These are phyloP conservation scores for Alauda arvensis DNA, from an alignment of 2,797 vertebrate genomes.

Conservation along the genomic window DNA sequence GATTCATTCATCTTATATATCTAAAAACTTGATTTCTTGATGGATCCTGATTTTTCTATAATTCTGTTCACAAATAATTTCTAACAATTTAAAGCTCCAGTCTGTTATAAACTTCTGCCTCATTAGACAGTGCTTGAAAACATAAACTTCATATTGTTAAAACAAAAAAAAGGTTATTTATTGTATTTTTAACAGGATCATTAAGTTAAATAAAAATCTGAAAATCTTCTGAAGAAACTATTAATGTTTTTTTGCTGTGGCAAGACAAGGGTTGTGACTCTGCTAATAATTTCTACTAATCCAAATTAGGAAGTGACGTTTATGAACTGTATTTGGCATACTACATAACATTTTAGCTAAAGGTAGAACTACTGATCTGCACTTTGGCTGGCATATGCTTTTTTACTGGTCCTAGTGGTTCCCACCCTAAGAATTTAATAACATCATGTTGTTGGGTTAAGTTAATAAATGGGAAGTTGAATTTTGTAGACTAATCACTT, in stretches of 20 bases:
- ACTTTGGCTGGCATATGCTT: slow-evolving; percentile 41
- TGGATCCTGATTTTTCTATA: background rate
- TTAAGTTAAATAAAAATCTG: slow-evolving; percentile 45
- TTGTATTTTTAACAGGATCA: slow-evolving; percentile 22
- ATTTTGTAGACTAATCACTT: slow-evolving; percentile 48
- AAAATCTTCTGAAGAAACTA: slow-evolving; percentile 36
- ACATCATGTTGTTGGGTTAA: slow-evolving; percentile 13
- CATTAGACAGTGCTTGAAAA: background rate
- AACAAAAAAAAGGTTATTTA: slow-evolving; percentile 31
- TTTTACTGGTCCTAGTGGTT: slow-evolving; percentile 21
- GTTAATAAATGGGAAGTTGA: slow-evolving; percentile 50
- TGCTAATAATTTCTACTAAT: slow-evolving; percentile 55
- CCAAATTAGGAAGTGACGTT: slow-evolving; percentile 54
- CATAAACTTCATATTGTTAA: background rate
- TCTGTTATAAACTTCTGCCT: background rate
- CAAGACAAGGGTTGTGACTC: slow-evolving; percentile 22
- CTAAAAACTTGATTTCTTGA: background rate
- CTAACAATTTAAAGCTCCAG: slow-evolving; percentile 16
- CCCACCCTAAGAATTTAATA: slow-evolving; percentile 25
- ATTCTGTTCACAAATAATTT: background rate
- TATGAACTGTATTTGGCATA: slow-evolving; percentile 62
- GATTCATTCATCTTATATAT: background rate
- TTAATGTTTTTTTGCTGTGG: slow-evolving; percentile 3
- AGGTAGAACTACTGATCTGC: slow-evolving; percentile 38
- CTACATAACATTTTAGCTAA: slow-evolving; percentile 49